A percentile compares a stretch with the other conserved stretches of the same genome.
Evolutionary conservation across 1,140 invertebrate species (phyloP).

Genomic region (Drosophila grimshawi): DNA sequence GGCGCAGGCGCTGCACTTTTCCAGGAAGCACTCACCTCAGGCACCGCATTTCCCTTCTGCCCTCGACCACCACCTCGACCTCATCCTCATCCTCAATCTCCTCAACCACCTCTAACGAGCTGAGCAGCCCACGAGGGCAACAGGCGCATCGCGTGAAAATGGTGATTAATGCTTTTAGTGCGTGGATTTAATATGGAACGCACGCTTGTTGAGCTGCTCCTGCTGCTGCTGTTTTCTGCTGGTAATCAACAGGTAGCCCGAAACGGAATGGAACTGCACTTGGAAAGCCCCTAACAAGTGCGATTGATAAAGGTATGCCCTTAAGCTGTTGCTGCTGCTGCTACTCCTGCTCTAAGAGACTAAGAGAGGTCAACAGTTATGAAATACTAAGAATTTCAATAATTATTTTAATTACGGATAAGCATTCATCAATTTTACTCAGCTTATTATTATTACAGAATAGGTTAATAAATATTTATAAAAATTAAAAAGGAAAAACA

Average conservation of each 20-base stretch:
- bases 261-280: conserved; percentile 50
- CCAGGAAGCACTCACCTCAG: conserved; percentile 63
- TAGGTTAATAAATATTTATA: not conserved
- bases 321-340: not conserved
- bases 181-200: conserved; percentile 78
- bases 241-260: conserved; percentile 47
- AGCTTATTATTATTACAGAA: too few species aligned
- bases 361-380: not conserved
- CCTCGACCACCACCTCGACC: not conserved
- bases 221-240: not conserved
- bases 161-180: conserved; percentile 79
- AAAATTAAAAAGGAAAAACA: not conserved
- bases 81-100: not conserved
- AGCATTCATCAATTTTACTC: too few species aligned
- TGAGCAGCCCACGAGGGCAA: conserved; percentile 39
- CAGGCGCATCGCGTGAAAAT: conserved; percentile 74
- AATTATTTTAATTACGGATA: not conserved
- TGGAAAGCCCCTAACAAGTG: conserved; percentile 72
- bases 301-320: conserved; percentile 63
- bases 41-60: conserved; percentile 42
- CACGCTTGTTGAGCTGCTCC: conserved; percentile 41
- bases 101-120: conserved; percentile 48
- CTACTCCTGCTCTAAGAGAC: not conserved
- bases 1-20: conserved; percentile 63
- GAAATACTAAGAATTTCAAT: conserved; percentile 2